Conservation (phyloP, 1,140 invertebrate genomes). For the Agraylea sexmaculata region DNA sequence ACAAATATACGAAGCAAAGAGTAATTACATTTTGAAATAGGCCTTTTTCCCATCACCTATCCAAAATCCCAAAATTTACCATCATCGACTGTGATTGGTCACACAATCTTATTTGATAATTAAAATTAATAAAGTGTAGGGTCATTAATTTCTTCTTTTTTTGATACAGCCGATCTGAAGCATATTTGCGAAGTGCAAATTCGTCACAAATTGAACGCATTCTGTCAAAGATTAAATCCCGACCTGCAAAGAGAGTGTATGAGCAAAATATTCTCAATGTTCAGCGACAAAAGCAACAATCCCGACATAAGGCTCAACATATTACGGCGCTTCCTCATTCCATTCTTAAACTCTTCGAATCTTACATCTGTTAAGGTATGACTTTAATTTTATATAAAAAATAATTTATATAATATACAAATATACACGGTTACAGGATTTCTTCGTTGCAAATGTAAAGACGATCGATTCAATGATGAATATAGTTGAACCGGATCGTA, state of each 20-base stretch:
- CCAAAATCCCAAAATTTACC: too few relatives aligned
- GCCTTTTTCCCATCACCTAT: too few relatives aligned
- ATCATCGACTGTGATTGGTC: too few relatives aligned
- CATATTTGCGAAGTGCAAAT: conserved; percentile 17
- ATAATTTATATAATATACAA: neutral
- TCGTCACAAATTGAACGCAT: conserved; percentile 15
- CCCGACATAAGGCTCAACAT: conserved; percentile 11
- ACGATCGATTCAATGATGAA: conserved; percentile 10
- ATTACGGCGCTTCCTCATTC: conserved; percentile 13
- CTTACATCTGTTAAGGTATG: conserved; percentile 7
- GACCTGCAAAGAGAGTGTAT: conserved; percentile 8
- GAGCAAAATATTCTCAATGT: neutral
- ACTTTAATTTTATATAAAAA: neutral
- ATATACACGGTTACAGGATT: conserved; percentile 10
- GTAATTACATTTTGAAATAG: too few relatives aligned
- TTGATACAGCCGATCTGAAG: conserved; percentile 12
- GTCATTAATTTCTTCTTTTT: conserved; percentile 5
- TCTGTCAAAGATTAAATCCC: conserved; percentile 5
- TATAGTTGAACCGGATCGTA: conserved; percentile 5
- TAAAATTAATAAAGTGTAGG: neutral
- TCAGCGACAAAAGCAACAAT: conserved; percentile 2
- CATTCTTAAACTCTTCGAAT: conserved; percentile 6
- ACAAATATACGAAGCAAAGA: too few relatives aligned
- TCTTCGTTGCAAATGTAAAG: conserved; percentile 7
- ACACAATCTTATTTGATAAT: too few relatives aligned